Percentiles rank a stretch among this genome's conserved stretches.
Conservation (phyloP, 2,797 vertebrate genomes). For the Anomalospiza imberbis region DNA sequence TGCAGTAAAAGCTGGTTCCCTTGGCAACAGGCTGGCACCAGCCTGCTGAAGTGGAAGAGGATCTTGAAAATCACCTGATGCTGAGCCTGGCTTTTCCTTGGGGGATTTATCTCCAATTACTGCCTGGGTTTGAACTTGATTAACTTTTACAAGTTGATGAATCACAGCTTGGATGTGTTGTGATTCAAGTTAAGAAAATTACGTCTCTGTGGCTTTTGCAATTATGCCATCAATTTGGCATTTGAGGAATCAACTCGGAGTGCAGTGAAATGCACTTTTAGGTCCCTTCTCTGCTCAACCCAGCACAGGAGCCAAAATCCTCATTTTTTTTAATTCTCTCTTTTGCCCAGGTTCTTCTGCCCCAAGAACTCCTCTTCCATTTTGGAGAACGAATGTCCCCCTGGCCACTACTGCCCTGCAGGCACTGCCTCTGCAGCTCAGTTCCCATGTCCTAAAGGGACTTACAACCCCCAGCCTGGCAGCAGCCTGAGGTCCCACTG, state of each 20-base stretch:
- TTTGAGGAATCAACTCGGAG: not conserved
- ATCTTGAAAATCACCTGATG: not conserved
- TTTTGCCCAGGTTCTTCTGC: slow-evolving; percentile 85
- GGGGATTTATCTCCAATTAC: slow-evolving; percentile 39
- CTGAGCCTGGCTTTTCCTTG: not conserved
- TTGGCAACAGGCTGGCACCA: not conserved
- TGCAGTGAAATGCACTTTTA: not conserved
- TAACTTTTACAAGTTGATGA: slow-evolving; percentile 53
- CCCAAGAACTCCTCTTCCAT: slow-evolving; percentile 74
- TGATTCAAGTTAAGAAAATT: slow-evolving; percentile 56
- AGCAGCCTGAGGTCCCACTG: slow-evolving; percentile 77
- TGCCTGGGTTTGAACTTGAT: slow-evolving; percentile 50
- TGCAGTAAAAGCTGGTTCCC: not conserved
- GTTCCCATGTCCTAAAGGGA: slow-evolving; percentile 86
- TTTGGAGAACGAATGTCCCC: slow-evolving; percentile 75
- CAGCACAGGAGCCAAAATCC: not conserved
- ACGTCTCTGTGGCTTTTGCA: slow-evolving; percentile 52
- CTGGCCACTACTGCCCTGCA: slow-evolving; percentile 86
- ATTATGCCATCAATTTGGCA: slow-evolving; percentile 47
- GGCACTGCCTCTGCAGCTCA: slow-evolving; percentile 80
- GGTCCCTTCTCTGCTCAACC: not conserved
- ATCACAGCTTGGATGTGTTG: slow-evolving; percentile 33
- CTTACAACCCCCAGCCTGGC: slow-evolving; percentile 78
- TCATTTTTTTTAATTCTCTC: not conserved
- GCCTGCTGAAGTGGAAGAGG: not conserved